Evolutionary conservation across 2,113 vertebrate genomes (phyloP).

Genomic region (Pituophis catenifer): DNA sequence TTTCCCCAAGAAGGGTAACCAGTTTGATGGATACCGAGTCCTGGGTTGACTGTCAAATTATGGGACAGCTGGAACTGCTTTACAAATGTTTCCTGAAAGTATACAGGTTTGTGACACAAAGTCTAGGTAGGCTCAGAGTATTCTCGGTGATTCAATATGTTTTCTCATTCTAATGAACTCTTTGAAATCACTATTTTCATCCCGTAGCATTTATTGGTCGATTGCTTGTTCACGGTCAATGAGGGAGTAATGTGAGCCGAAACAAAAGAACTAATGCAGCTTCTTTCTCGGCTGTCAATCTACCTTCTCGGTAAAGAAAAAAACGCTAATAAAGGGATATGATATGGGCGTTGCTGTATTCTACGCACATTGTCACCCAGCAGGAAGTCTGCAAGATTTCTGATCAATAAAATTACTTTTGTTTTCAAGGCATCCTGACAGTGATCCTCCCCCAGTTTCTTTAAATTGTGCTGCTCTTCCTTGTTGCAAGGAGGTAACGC

Average conservation of each 20-base stretch:
- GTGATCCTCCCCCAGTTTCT: background rate
- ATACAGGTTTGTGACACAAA: constrained; percentile 43
- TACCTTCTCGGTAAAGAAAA: constrained; percentile 39
- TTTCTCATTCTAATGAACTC: constrained; percentile 55
- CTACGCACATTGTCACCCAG: background rate
- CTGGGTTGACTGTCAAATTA: background rate
- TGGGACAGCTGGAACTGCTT: background rate
- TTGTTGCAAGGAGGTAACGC: background rate
- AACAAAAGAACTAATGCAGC: constrained; percentile 46
- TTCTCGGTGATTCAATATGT: constrained; percentile 38
- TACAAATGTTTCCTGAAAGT: constrained; percentile 46
- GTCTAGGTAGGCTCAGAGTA: constrained; percentile 39
- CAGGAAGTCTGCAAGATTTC: background rate
- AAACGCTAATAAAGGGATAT: background rate
- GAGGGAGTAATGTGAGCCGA: constrained; percentile 54
- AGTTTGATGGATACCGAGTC: background rate
- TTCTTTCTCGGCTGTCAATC: background rate
- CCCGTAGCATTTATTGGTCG: constrained; percentile 55
- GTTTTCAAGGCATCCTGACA: background rate
- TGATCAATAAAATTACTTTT: background rate
- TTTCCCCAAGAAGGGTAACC: background rate
- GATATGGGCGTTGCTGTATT: background rate
- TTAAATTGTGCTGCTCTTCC: background rate
- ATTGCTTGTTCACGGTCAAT: constrained; percentile 52
- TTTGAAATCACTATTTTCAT: constrained; percentile 45